These are phyloP conservation scores for Maniola hyperantus DNA, from an alignment of 2,888 invertebrate species.

Conservation along the genomic window DNA sequence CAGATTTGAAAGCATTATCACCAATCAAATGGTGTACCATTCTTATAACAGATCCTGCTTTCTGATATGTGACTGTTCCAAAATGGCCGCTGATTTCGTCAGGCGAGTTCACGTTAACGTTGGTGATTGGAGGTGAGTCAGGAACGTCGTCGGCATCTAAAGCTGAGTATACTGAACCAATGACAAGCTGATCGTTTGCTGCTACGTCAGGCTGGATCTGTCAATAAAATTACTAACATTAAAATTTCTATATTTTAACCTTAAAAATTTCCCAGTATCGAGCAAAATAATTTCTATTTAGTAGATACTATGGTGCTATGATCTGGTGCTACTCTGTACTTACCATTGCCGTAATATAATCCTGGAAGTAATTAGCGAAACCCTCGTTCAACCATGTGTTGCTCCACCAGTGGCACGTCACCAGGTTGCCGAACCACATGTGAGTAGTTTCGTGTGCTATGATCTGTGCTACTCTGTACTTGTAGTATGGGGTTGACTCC, in stretches of 20 bases:
- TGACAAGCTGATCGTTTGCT: slow-evolving; percentile 84
- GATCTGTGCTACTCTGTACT: slow-evolving; percentile 82
- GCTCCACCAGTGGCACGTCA: slow-evolving; percentile 90
- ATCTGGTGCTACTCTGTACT: no score
- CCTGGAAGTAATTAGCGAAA: slow-evolving; percentile 89
- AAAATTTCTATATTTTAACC: no score
- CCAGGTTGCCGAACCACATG: slow-evolving; percentile 91
- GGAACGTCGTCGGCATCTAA: slow-evolving; percentile 82
- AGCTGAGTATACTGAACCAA: slow-evolving; percentile 85
- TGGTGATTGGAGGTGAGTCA: slow-evolving; percentile 80
- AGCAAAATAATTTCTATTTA: no score
- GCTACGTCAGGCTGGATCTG: slow-evolving; percentile 85
- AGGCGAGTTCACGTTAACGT: slow-evolving; percentile 81
- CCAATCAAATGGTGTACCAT: slow-evolving; percentile 76
- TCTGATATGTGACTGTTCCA: slow-evolving; percentile 86
- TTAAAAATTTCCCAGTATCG: no score
- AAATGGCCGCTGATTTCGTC: slow-evolving; percentile 85
- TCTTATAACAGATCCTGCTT: slow-evolving; percentile 81
- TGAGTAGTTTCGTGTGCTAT: slow-evolving; percentile 91
- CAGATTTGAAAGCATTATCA: slow-evolving; percentile 58
- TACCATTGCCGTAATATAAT: slow-evolving; percentile 76
- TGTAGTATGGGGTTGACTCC: slow-evolving; percentile 70
- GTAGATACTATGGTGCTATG: no score
- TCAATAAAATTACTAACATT: neutral
- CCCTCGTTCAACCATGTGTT: slow-evolving; percentile 88